phyloP scores from a whole-genome alignment of 2,888 invertebrate genomes.

The Synergus japonicus region DNA sequence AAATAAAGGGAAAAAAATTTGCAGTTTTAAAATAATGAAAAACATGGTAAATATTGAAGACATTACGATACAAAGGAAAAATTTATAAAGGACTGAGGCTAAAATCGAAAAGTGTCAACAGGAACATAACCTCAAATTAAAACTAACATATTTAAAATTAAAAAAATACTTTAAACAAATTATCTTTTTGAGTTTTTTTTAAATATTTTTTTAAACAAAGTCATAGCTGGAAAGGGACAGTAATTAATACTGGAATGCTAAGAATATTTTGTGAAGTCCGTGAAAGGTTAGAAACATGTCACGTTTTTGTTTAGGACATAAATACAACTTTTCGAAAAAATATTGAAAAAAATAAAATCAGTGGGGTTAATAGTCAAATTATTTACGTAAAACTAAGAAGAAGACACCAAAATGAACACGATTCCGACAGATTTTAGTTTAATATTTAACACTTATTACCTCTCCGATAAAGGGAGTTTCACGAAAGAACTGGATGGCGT shows the following conservation, averaged over 20 bases:
- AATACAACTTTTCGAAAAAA: constrained; percentile 7
- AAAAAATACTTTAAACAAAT: not conserved
- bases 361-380: not conserved
- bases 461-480: constrained; percentile 14
- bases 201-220: not conserved
- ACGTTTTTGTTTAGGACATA: constrained; percentile 2
- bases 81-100: too few species aligned
- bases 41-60: too few species aligned
- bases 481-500: not conserved
- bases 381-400: not conserved
- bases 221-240: not conserved
- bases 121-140: not conserved
- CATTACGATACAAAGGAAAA: too few species aligned
- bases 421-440: not conserved
- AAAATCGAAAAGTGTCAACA: not conserved
- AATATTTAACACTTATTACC: constrained; percentile 17
- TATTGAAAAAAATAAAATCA: not conserved
- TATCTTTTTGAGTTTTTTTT: not conserved
- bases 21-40: too few species aligned
- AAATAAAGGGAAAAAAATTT: too few species aligned
- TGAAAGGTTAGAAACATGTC: constrained; percentile 17
- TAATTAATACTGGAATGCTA: not conserved
- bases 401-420: constrained; percentile 6
- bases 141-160: not conserved
- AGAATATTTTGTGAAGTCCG: not conserved